Evolutionary conservation across 2,888 invertebrate genomes (phyloP).

Genomic region (Lamellibrachia columna): DNA sequence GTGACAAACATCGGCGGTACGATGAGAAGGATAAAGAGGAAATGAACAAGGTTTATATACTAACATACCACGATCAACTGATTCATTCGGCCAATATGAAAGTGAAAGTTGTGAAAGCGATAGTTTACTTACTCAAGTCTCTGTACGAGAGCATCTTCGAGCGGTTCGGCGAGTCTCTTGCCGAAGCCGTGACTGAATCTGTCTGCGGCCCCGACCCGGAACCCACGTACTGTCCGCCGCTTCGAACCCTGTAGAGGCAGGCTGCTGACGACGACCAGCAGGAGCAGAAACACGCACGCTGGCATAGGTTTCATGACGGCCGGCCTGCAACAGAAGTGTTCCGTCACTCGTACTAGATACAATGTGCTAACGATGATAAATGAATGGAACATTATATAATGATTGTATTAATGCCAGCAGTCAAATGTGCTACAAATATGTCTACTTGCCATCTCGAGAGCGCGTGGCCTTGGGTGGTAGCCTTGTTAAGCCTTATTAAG

Average conservation of each 20-base stretch:
- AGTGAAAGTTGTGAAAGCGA: background rate
- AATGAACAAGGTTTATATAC: too few relatives aligned
- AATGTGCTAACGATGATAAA: too few relatives aligned
- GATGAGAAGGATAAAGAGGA: too few relatives aligned
- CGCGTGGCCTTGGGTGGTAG: too few relatives aligned
- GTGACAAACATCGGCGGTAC: too few relatives aligned
- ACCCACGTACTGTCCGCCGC: background rate
- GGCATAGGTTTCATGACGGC: background rate
- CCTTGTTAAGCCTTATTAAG: too few relatives aligned
- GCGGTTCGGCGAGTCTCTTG: background rate
- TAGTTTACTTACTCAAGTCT: background rate
- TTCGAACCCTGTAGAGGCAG: background rate
- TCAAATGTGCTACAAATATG: too few relatives aligned
- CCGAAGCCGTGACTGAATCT: constrained; percentile 7
- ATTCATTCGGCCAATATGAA: background rate
- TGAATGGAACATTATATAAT: too few relatives aligned
- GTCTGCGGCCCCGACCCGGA: background rate
- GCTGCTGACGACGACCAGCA: background rate
- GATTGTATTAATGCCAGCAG: too few relatives aligned
- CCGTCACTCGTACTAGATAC: too few relatives aligned
- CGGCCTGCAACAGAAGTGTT: background rate
- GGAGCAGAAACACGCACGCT: background rate
- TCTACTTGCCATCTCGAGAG: too few relatives aligned
- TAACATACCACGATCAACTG: too few relatives aligned
- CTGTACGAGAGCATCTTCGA: background rate